Percentiles rank a stretch among this genome's conserved stretches.
phyloP scores from a whole-genome alignment of 1,140 invertebrate genomes.

The Plutomurus gul region DNA sequence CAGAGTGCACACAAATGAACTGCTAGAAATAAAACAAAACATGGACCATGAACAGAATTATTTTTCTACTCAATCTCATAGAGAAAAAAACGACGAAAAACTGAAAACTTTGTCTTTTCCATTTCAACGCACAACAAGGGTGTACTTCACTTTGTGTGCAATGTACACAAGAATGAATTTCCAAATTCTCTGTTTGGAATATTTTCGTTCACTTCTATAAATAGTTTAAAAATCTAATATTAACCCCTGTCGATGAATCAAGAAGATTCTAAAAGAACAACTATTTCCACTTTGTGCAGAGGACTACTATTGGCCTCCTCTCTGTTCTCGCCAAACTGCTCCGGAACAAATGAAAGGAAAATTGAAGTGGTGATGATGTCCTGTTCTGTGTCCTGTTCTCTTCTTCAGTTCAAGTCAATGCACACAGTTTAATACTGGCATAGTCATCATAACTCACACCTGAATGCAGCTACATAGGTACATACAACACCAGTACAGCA shows the following conservation, averaged over 20 bases:
- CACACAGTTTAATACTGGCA: background rate
- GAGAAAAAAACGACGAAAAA: background rate
- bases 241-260: too few relatives aligned
- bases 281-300: too few relatives aligned
- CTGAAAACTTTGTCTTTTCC: too few relatives aligned
- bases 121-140: background rate
- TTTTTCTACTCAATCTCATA: background rate
- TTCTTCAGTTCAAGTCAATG: background rate
- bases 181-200: too few relatives aligned
- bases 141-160: too few relatives aligned
- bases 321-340: conserved; percentile 12
- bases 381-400: background rate
- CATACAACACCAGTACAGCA: background rate
- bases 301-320: too few relatives aligned
- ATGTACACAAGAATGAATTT: too few relatives aligned
- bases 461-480: background rate
- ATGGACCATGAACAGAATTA: background rate
- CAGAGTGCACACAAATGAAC: too few relatives aligned
- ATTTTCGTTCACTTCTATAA: too few relatives aligned
- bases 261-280: too few relatives aligned
- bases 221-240: too few relatives aligned
- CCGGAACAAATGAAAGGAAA: conserved; percentile 28
- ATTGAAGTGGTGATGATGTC: conserved; percentile 3
- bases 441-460: too few relatives aligned
- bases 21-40: background rate